Evolutionary conservation across 2,113 vertebrate species (phyloP).

Genomic region (Sorex araneus): DNA sequence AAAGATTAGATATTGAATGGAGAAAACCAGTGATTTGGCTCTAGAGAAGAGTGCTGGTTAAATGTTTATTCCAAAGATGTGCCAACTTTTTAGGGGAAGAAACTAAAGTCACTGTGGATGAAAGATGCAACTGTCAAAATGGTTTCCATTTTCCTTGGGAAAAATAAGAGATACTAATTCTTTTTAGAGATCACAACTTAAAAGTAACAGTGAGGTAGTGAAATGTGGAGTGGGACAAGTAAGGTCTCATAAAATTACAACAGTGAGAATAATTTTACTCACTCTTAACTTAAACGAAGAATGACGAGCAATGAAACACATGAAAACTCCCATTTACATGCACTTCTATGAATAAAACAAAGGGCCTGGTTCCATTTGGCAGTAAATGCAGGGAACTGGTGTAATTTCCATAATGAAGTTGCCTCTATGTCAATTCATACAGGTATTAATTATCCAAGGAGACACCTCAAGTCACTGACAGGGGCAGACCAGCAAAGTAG

Average conservation of each 20-base stretch:
- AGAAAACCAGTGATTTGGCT: not conserved
- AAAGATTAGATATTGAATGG: not conserved
- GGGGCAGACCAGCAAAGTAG: not conserved
- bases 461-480: not conserved
- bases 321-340: not conserved
- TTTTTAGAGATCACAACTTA: not conserved
- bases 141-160: conserved; percentile 13
- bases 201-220: not conserved
- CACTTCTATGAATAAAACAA: not conserved
- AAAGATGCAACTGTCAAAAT: not conserved
- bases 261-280: not conserved
- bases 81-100: not conserved
- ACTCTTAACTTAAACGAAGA: not conserved
- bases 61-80: not conserved
- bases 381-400: not conserved
- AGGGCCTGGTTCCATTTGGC: not conserved
- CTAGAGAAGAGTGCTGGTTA: not conserved
- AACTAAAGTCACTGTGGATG: not conserved
- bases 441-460: not conserved
- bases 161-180: conserved; percentile 15
- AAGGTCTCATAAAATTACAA: conserved; percentile 30
- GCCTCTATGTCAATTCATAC: not conserved
- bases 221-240: not conserved
- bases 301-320: conserved; percentile 11
- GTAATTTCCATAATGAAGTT: not conserved